Evolutionary conservation across 2,888 invertebrate species (phyloP).

Genomic region (Sicus ferrugineus): DNA sequence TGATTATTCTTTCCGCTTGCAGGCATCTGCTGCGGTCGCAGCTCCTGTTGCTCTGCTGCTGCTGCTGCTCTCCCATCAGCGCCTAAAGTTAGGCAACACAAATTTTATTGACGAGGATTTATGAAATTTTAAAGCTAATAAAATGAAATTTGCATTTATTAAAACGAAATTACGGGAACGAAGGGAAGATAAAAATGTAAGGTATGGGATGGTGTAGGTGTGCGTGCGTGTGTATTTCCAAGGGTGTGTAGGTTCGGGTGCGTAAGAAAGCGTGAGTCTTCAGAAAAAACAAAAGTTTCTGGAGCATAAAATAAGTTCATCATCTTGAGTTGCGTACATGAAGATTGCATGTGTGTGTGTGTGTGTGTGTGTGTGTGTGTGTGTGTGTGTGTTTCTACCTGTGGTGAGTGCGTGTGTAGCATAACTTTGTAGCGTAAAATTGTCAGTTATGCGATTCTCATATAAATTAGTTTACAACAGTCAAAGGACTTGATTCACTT

Average conservation of each 20-base stretch:
- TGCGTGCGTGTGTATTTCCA: not conserved
- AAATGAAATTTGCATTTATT: slow-evolving; percentile 28
- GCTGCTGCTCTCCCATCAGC: no score
- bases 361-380: not conserved
- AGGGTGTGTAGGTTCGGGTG: not conserved
- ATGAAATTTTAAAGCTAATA: slow-evolving; percentile 20
- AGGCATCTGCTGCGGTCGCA: slow-evolving; percentile 4
- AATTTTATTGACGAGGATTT: slow-evolving; percentile 13
- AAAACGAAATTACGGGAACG: not conserved
- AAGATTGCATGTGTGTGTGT: not conserved
- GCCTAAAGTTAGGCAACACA: no score
- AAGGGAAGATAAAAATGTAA: not conserved
- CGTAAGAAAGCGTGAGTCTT: not conserved
- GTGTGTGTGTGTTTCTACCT: not conserved
- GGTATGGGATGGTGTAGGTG: not conserved
- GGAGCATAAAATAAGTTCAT: not conserved
- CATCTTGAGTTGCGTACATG: not conserved
- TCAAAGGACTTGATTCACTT: no score
- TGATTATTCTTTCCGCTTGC: not conserved
- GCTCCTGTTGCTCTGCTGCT: no score
- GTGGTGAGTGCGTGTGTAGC: no score
- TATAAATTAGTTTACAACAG: no score
- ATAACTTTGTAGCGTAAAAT: no score
- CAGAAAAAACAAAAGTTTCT: not conserved
- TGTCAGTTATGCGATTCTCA: no score